Evolutionary conservation across 2,113 vertebrate species (phyloP).

Genomic region (Felis catus): F.catus_Fca126_mat1.0 CM031420.1:62139501-62140000

Average conservation of each 20-base stretch:
- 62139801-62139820: neutral
- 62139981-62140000: neutral
- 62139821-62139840: neutral
- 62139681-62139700: neutral
- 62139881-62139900: neutral
- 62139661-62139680: neutral
- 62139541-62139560: neutral
- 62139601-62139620: neutral
- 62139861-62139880: neutral
- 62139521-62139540: neutral
- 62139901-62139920: neutral
- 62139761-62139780: neutral
- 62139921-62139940: neutral
- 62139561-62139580: neutral
- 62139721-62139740: neutral
- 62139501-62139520: neutral
- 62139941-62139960: neutral
- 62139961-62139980: neutral
- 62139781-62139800: neutral
- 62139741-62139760: neutral
- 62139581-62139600: neutral
- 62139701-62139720: neutral
- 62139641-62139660: neutral
- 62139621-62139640: too few relatives aligned
- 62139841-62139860: neutral